Percentiles rank a stretch among this genome's conserved stretches.
Conservation (phyloP, 1,140 invertebrate genomes). For the Bathynomus jamesi region DNA sequence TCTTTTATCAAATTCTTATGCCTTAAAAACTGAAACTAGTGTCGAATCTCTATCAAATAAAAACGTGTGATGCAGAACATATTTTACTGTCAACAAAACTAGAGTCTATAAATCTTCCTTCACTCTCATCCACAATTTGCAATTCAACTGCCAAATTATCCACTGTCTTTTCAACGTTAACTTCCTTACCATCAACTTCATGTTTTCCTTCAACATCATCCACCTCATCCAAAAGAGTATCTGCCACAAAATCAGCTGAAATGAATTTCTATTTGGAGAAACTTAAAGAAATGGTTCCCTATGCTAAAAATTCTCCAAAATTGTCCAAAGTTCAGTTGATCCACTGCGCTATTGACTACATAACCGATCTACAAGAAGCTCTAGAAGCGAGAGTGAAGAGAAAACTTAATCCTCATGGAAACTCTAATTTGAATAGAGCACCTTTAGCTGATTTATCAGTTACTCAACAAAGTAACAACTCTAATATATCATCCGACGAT, state of each 20-base stretch:
- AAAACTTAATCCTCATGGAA: conserved; percentile 2
- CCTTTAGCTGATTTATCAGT: neutral
- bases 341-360: conserved; percentile 34
- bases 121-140: neutral
- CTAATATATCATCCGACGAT: neutral
- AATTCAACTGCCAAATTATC: neutral
- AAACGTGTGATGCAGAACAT: neutral
- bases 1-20: neutral
- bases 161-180: too few relatives aligned
- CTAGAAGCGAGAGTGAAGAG: conserved; percentile 19
- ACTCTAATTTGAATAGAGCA: neutral
- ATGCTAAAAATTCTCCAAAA: conserved; percentile 9
- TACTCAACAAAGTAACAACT: neutral
- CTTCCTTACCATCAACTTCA: neutral
- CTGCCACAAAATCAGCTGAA: conserved; percentile 5
- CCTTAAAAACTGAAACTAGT: neutral
- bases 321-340: conserved; percentile 22
- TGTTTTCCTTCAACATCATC: neutral
- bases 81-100: neutral
- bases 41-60: too few relatives aligned
- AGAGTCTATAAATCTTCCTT: neutral
- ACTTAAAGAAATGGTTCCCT: conserved; percentile 23
- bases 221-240: neutral
- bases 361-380: conserved; percentile 29
- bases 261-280: conserved; percentile 29